phyloP scores from a whole-genome alignment of 53 echinoderm and acorn worm genomes.

The Henricia sp. region DNA sequence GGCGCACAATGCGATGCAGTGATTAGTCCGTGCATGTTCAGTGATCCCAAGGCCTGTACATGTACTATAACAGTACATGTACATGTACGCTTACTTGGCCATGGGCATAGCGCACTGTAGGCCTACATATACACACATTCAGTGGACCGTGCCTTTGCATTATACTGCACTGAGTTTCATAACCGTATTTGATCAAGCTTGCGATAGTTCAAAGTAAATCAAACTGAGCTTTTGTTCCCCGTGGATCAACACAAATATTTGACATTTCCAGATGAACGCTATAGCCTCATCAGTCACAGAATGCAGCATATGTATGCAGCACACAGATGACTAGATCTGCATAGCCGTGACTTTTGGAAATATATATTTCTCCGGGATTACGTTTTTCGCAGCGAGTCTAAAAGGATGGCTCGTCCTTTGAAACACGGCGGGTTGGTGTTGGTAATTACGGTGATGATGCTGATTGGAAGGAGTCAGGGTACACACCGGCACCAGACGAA shows the following conservation, averaged over 20 bases:
- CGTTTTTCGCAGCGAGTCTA: not conserved
- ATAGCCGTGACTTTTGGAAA: no score
- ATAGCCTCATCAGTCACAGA: no score
- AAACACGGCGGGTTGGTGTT: not conserved
- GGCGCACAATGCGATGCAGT: not conserved
- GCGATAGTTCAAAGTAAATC: no score
- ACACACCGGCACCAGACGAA: not conserved
- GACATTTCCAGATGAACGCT: conserved; percentile 3
- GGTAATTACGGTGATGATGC: not conserved
- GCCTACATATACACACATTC: not conserved
- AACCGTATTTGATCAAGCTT: no score
- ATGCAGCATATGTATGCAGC: no score
- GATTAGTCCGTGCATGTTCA: conserved; percentile 10
- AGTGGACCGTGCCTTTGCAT: not conserved
- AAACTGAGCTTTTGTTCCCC: not conserved
- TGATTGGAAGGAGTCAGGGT: conserved; percentile 3
- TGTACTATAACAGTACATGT: not conserved
- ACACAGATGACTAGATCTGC: no score
- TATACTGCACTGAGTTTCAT: not conserved
- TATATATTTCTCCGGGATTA: not conserved
- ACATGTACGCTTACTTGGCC: not conserved
- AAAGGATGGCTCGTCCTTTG: not conserved
- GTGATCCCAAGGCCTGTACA: not conserved
- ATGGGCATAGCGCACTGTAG: not conserved
- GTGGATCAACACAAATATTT: not conserved